These are phyloP conservation scores for Stegodyphus mimosarum DNA, from an alignment of 1,140 invertebrate species.

Conservation along the genomic window DNA sequence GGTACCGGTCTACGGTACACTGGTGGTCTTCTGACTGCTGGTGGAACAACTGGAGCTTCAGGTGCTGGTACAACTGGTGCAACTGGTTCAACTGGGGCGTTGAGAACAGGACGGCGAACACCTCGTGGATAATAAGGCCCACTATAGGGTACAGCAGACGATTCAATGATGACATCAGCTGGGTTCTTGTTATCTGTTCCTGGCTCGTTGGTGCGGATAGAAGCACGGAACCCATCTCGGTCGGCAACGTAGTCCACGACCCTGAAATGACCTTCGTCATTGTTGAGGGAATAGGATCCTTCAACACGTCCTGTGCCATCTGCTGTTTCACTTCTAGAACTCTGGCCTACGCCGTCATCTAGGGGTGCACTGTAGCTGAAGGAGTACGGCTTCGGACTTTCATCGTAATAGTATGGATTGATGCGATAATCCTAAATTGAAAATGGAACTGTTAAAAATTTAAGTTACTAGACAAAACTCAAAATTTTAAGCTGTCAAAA, in stretches of 20 bases:
- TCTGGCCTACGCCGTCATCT: conserved; percentile 36
- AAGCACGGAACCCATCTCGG: too few species aligned
- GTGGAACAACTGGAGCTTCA: not conserved
- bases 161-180: too few species aligned
- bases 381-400: conserved; percentile 25
- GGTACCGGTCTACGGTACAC: conserved; percentile 3
- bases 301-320: not conserved
- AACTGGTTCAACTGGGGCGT: conserved; percentile 5
- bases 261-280: too few species aligned
- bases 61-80: not conserved
- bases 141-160: not conserved
- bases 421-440: conserved; percentile 11
- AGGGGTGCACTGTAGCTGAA: conserved; percentile 45
- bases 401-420: conserved; percentile 25
- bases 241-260: too few species aligned
- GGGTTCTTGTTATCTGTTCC: too few species aligned
- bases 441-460: too few species aligned
- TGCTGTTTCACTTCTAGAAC: conserved; percentile 28
- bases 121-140: not conserved
- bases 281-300: too few species aligned
- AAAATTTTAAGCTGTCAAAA: too few species aligned
- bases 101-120: not conserved
- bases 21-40: not conserved
- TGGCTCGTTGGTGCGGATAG: too few species aligned
- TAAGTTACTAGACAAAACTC: too few species aligned